These are phyloP conservation scores for Clavelina lepadiformis DNA, from an alignment of 23 tunicate species.

Conservation along the genomic window DNA sequence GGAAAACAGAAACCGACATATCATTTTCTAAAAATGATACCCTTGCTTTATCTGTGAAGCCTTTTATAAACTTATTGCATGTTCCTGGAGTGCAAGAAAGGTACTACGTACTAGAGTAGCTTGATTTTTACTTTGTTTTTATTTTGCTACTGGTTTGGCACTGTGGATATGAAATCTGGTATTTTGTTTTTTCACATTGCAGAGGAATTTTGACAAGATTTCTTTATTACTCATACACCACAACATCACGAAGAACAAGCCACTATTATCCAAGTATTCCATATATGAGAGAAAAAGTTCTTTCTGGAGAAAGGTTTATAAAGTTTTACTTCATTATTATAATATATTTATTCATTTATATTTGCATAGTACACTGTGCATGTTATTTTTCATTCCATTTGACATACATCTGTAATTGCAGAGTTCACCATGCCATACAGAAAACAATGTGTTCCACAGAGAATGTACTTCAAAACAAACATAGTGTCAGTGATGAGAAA, in stretches of 20 bases:
- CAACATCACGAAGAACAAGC: slow-evolving; percentile 19
- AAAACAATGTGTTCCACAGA: slow-evolving; percentile 14
- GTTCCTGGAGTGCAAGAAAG: slow-evolving; percentile 36
- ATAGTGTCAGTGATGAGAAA: neutral
- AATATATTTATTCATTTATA: neutral
- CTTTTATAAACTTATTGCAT: slow-evolving; percentile 35
- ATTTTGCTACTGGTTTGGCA: neutral
- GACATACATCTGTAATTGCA: neutral
- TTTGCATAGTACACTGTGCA: neutral
- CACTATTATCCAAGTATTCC: slow-evolving; percentile 28
- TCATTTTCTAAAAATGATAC: neutral
- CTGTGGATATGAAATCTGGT: neutral
- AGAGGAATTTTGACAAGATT: slow-evolving; percentile 58
- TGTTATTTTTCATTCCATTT: neutral
- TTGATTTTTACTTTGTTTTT: neutral
- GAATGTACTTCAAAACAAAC: neutral
- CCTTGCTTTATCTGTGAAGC: slow-evolving; percentile 5
- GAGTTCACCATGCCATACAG: slow-evolving; percentile 44
- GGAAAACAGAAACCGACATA: neutral
- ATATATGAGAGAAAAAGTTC: slow-evolving; percentile 24
- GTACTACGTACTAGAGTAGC: slow-evolving; percentile 1
- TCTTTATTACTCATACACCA: slow-evolving; percentile 49
- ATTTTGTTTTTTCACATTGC: slow-evolving; percentile 1
- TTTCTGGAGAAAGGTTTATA: slow-evolving; percentile 48
- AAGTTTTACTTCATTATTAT: neutral